Evolutionary conservation across 1,140 invertebrate genomes (phyloP).

Genomic region (Cotesia glomerata): DNA sequence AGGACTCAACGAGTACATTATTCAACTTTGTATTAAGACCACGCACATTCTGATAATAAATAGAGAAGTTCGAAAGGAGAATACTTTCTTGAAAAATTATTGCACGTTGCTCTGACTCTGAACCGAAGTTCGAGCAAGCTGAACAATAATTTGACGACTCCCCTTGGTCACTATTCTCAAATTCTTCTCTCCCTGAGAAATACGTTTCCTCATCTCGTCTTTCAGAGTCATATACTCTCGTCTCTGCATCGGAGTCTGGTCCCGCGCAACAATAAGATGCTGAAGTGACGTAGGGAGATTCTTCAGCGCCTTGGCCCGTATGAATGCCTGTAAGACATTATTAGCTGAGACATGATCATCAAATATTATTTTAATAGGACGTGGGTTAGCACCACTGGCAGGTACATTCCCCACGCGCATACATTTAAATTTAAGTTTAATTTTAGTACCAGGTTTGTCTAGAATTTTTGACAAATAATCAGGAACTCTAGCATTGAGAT

Average conservation of each 20-base stretch:
- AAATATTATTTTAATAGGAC: too few species aligned
- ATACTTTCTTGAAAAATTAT: background rate
- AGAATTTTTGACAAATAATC: too few species aligned
- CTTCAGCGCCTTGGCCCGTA: background rate
- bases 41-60: background rate
- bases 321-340: background rate
- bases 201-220: background rate
- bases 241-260: background rate
- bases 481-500: too few species aligned
- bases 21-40: background rate
- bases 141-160: background rate
- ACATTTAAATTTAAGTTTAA: too few species aligned
- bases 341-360: too few species aligned
- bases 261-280: too few species aligned
- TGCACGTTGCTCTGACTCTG: background rate
- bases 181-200: background rate
- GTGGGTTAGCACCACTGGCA: too few species aligned
- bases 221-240: background rate
- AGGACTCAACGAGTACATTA: background rate
- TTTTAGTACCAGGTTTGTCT: too few species aligned
- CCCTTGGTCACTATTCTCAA: background rate
- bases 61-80: background rate
- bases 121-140: background rate
- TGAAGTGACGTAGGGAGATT: background rate
- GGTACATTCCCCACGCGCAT: too few species aligned